These are phyloP conservation scores for Okapia johnstoni DNA, from an alignment of 2,113 vertebrate genomes.

Conservation along the genomic window DNA sequence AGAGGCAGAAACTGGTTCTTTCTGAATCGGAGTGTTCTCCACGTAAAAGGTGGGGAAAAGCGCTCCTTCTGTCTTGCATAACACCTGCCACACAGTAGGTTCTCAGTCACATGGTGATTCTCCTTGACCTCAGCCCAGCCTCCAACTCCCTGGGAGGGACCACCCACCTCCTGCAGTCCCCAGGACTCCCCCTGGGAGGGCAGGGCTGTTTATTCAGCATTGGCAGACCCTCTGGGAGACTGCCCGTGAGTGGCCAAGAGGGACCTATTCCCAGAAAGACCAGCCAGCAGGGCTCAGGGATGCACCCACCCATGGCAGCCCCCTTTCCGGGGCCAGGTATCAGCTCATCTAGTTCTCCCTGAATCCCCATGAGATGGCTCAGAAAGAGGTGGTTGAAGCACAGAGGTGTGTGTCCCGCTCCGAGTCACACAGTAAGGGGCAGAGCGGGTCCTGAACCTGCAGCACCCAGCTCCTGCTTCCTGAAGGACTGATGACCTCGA, in stretches of 20 bases:
- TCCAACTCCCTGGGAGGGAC: background rate
- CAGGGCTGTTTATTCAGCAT: background rate
- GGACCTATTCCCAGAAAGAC: background rate
- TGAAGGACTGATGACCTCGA: background rate
- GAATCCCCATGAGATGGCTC: background rate
- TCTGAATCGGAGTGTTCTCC: background rate
- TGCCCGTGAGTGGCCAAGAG: background rate
- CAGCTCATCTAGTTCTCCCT: background rate
- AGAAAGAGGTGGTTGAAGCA: background rate
- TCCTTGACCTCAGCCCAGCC: background rate
- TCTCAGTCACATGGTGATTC: background rate
- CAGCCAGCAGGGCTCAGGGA: background rate
- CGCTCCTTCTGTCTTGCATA: background rate
- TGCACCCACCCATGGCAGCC: background rate
- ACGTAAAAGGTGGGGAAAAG: background rate
- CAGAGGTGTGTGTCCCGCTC: background rate
- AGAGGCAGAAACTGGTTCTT: background rate
- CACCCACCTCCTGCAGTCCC: background rate
- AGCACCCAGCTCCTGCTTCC: background rate
- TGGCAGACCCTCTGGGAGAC: background rate
- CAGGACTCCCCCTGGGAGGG: background rate
- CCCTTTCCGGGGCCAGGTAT: background rate
- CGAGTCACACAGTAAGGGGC: background rate
- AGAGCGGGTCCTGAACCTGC: background rate
- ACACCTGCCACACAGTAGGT: background rate